Base-by-base conservation (phyloP, 2,888 invertebrate species). In the Chalcosyrphus nemorum region DNA sequence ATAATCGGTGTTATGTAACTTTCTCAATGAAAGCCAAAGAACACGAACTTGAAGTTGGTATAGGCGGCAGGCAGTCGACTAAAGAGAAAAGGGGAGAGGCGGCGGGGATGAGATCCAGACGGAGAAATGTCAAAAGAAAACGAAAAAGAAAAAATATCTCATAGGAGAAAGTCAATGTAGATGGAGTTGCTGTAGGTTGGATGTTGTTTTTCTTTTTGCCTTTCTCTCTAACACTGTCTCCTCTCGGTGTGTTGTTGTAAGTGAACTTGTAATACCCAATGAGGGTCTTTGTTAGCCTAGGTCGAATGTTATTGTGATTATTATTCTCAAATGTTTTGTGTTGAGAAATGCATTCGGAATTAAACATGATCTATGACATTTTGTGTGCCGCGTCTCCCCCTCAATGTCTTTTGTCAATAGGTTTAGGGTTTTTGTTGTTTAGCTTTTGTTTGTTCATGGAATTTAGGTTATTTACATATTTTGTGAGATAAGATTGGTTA, bases 81-180 rank as follows among this genome's bases (percentile, higher is more conserved):
- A 32, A 61, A 88, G 88, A 89, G 87, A 87, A 89, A 88, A 87
- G 86, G 87, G 85, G 82, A 59, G 61, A 74, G 65, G 59, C 59
- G 66, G 77, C 87, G 82, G 41, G 2, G 3, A 15, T 11, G 50
- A 61, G 47, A 29, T n/a, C 32, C 54, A 24, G 43, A 63, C 68
- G 72, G 63, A 76, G 70, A 81, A 82, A 21, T 47, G 66, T 52
- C 56, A 57, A 35, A 76, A 75, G 81, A 78, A 54, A 15, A 57
- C 6, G 32, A 52, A 56, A 35, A 57, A 32, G 17, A 35, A 45
- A 59, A 76, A 59, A 81, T 82, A 77, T 54, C 68, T 70, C 43
- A 61, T 70, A 61, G 80, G 84, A 80, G 84, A 84, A 84, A 84
- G 84, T 84, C 80, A 84, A 70, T 84, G 59, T 65, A 84, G 84